A percentile compares a stretch with the other conserved stretches of the same genome.
These are phyloP conservation scores for Elanus axillaris DNA, from an alignment of 2,113 vertebrate genomes.

Conservation along the genomic window DNA sequence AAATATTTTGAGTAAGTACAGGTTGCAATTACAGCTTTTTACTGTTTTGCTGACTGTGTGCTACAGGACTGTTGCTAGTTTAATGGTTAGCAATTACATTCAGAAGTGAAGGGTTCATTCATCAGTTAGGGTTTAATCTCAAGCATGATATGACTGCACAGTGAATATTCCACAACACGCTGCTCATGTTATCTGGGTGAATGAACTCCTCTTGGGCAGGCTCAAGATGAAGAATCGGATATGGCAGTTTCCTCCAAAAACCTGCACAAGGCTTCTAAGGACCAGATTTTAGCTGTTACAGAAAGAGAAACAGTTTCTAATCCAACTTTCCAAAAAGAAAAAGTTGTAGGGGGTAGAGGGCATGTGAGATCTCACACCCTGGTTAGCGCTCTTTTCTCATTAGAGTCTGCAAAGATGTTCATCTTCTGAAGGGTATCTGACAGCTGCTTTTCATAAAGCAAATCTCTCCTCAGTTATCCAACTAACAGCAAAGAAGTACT, in stretches of 20 bases:
- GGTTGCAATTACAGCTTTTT: slow-evolving; percentile 13
- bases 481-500: not conserved
- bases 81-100: slow-evolving; percentile 28
- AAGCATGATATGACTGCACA: not conserved
- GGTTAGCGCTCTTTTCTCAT: not conserved
- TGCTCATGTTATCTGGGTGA: not conserved
- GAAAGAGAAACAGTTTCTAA: not conserved
- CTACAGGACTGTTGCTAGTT: not conserved
- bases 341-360: not conserved
- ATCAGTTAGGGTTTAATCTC: slow-evolving; percentile 44
- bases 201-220: not conserved
- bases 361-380: not conserved
- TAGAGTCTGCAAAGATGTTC: not conserved
- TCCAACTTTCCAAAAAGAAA: not conserved
- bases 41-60: not conserved
- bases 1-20: not conserved
- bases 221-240: not conserved
- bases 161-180: not conserved
- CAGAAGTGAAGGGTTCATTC: slow-evolving; percentile 52
- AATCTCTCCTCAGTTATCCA: not conserved
- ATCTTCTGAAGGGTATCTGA: not conserved
- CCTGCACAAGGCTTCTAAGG: not conserved
- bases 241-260: not conserved
- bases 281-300: not conserved
- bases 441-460: not conserved